phyloP scores from a whole-genome alignment of 2,113 vertebrate species.

The Xiphophorus couchianus region DNA sequence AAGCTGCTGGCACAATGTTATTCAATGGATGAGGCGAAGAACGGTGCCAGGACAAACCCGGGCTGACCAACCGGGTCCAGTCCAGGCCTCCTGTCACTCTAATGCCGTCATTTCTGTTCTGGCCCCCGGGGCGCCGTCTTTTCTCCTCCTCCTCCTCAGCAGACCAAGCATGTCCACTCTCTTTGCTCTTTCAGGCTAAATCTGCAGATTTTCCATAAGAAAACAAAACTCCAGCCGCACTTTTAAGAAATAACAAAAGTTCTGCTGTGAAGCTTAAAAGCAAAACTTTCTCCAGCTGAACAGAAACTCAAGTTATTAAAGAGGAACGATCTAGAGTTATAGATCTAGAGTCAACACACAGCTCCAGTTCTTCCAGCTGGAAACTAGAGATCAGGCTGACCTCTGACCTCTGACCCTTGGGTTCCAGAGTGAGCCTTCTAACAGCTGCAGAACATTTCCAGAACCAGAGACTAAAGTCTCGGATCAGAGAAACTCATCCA shows the following conservation, averaged over 20 bases:
- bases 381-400: no score
- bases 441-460: no score
- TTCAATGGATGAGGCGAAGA: constrained; percentile 37
- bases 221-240: neutral
- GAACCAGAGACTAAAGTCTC: no score
- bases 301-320: no score
- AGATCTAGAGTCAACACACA: no score
- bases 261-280: neutral
- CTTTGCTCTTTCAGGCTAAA: constrained; percentile 28
- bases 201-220: constrained; percentile 19
- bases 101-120: constrained; percentile 8
- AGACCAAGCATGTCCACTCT: neutral
- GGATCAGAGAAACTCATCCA: no score
- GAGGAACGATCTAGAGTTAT: no score
- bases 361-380: no score
- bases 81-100: constrained; percentile 11
- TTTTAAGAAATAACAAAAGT: neutral
- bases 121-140: neutral
- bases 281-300: no score
- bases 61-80: constrained; percentile 24
- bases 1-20: constrained; percentile 55
- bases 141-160: neutral
- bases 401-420: no score
- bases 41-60: constrained; percentile 45
- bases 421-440: no score